Evolutionary conservation across 2,797 vertebrate species (phyloP), one percentile per base, ranked within the genome.

Genomic region (Anguilla marmorata): DNA sequence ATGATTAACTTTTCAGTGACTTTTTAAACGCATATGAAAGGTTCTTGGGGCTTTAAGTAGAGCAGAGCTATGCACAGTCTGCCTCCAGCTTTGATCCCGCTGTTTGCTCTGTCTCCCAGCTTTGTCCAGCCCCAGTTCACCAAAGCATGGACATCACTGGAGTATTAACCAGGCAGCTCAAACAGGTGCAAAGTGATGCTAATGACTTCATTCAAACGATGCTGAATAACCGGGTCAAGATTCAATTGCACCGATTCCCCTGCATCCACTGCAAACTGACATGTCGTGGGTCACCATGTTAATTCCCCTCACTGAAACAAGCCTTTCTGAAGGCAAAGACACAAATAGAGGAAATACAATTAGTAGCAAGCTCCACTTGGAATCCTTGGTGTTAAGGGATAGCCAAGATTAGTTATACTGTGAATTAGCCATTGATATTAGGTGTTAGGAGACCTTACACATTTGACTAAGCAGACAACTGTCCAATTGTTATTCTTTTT

Each of bases 1-100:
- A 45, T 45, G 21, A 50, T 82, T n/a, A 82, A 50, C 79, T 82
- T 82, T 45, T 50, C 41, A 48, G 79, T 37, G 79, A 82, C 79
- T n/a, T 82, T 82, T 41, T 3, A 50, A 82, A 50, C 48, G 45
- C 45, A 82, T 82, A 45, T 41, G 74, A 79, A 79, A 37, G 16
- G 33, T 79, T 45, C 6, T 45, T 24, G 4, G 33, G n/a, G 33
- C 37, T 16, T 45, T 45, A 79, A 41, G 37, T 4, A 79, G 33
- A 79, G 33, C 12, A 19, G 37, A 79, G 27, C 69, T 12, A 5
- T 72, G 8, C 27, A 14, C n/a, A 33, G 74, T 41, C 74, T 41
- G 12, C 30, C 45, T 24, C 76, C 37, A 2, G 19, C 24, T n/a
- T 48, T 7, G 14, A 9, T 33, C 79, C 24, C 2, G 41, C 41